phyloP scores from a whole-genome alignment of 2,888 invertebrate species.

The Standfussiana lucernea region DNA sequence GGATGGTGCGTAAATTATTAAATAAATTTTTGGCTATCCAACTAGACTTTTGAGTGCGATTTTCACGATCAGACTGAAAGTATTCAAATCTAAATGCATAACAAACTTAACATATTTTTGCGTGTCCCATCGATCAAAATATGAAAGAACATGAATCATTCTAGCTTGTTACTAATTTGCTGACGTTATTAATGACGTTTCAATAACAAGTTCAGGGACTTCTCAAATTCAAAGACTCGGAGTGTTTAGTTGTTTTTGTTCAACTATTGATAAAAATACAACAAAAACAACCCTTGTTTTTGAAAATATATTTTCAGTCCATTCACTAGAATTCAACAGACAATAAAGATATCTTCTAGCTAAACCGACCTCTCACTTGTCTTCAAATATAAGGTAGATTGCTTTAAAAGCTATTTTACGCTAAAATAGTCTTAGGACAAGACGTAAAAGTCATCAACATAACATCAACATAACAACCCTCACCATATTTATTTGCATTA shows the following conservation, averaged over 20 bases:
- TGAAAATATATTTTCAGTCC: not conserved
- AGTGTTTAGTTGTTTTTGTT: not conserved
- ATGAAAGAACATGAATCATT: slow-evolving; percentile 5
- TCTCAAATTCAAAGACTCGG: not conserved
- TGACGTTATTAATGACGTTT: slow-evolving; percentile 32
- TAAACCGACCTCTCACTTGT: not conserved
- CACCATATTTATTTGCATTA: too few species aligned
- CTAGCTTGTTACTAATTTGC: slow-evolving; percentile 6
- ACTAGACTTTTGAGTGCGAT: too few species aligned
- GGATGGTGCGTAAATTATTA: too few species aligned
- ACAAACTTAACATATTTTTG: not conserved
- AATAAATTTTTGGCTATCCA: too few species aligned
- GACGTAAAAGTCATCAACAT: not conserved
- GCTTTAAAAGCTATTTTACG: not conserved
- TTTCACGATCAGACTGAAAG: too few species aligned
- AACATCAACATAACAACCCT: too few species aligned
- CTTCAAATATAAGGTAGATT: not conserved
- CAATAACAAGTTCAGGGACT: slow-evolving; percentile 45
- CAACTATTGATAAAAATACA: not conserved
- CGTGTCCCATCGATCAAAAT: slow-evolving; percentile 13
- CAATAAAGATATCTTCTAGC: not conserved
- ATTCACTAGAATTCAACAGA: not conserved
- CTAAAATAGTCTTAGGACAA: not conserved
- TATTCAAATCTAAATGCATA: too few species aligned
- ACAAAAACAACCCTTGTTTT: not conserved